Evolutionary conservation across 2,113 vertebrate species (phyloP), one percentile per base, ranked within the genome.

Genomic region (Poecilia latipinna): DNA sequence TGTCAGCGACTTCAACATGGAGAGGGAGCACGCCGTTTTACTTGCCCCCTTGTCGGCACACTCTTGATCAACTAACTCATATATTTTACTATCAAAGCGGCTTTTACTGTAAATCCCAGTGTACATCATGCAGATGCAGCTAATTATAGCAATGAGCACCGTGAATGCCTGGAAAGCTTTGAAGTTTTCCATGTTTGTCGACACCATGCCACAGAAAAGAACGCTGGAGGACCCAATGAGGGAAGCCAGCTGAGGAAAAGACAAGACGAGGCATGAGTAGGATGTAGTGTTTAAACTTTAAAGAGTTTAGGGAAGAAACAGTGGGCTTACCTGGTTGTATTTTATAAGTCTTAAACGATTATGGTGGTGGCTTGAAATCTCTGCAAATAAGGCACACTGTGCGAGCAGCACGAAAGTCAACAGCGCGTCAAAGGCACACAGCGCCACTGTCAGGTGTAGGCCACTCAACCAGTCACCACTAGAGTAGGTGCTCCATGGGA

Each of bases 321-420:
- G 24, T 44, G 1, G 22, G 61, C 68, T 57, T 24, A 93, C 93
- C 88, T 96, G 97, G 86, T 72, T 97, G 75, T 96, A 96, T 78
- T 94, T 95, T 72, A 97, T 83, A 60, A 98, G 95, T 63, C 90
- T 91, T 1, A 97, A 90, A 15, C 94, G 68, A 69, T 78, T 94
- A 32, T 96, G 93, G 0, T 96, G 95, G 4, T 94, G 70, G 28
- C 72, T 72, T 0, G 95, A 96, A 33, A 95, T 96, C 83, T 98
- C 96, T 2, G 95, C 93, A 37, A 97, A 97, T 19, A 96, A 92
- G 0, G 95, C 95, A 3, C 95, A 96, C 61, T 97, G 97, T 0
- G 96, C 96, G 68, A 97, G 91, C 22, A 97, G 91, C 75, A 97
- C 95, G 5, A 97, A 97, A 0, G 96, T 96, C 8, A 97, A 92